Conservation (phyloP, 2,888 invertebrate genomes). For the Gandaritis pyraliata region DNA sequence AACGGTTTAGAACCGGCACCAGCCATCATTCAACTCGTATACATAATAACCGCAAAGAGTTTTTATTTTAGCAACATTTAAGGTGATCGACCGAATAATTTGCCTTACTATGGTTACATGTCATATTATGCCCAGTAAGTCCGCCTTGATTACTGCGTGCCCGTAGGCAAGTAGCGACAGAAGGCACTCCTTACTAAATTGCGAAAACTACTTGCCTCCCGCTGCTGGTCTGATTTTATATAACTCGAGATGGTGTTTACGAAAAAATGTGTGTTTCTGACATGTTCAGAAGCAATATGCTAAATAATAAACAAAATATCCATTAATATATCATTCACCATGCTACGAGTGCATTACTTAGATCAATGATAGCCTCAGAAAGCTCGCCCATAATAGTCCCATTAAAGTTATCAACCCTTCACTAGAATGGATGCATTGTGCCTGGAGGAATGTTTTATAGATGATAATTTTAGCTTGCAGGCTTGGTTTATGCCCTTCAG, state of each 20-base stretch:
- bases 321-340: not conserved
- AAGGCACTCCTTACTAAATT: conserved; percentile 32
- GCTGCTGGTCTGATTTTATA: no score
- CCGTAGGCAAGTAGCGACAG: conserved; percentile 20
- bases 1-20: not conserved
- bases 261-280: no score
- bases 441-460: conserved; percentile 60
- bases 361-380: conserved; percentile 18
- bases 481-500: not conserved
- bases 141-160: conserved; percentile 27
- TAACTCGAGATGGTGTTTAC: no score
- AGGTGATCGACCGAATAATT: conserved; percentile 48
- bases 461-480: conserved; percentile 32
- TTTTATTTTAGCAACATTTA: conserved; percentile 19
- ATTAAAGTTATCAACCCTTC: conserved; percentile 58
- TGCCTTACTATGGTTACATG: conserved; percentile 31
- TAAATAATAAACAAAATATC: not conserved
- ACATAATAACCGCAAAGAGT: not conserved
- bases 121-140: conserved; percentile 18
- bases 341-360: conserved; percentile 3
- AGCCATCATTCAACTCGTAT: conserved; percentile 1
- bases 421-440: conserved; percentile 63
- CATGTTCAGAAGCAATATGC: no score
- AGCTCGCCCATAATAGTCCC: conserved; percentile 32
- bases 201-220: conserved; percentile 5